phyloP scores from a whole-genome alignment of 2,113 vertebrate species.

The Pterophyllum scalare region DNA sequence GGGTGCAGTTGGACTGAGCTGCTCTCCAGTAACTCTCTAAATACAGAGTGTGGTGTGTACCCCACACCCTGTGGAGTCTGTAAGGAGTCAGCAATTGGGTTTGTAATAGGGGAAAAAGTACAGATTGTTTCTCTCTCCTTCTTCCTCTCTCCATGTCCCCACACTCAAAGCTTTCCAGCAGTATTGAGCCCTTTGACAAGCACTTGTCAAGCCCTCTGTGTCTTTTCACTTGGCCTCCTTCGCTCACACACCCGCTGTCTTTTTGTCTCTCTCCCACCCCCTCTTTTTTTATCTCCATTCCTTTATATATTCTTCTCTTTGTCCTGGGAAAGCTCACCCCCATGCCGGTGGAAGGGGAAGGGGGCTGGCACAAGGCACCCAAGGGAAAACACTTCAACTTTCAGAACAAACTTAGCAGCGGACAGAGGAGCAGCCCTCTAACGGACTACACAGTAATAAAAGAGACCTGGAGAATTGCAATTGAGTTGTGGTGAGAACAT shows the following conservation, averaged over 20 bases:
- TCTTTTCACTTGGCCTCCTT: conserved; percentile 55
- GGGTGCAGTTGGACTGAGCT: conserved; percentile 55
- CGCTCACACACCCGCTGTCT: conserved; percentile 68
- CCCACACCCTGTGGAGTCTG: conserved; percentile 52
- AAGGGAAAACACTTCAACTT: conserved; percentile 72
- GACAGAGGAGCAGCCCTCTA: conserved; percentile 50
- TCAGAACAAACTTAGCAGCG: conserved; percentile 69
- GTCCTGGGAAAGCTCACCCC: conserved; percentile 79
- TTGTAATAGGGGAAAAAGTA: conserved; percentile 28
- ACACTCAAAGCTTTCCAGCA: conserved; percentile 43
- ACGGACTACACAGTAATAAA: conserved; percentile 43
- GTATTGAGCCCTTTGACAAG: conserved; percentile 59
- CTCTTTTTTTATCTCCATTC: conserved; percentile 64
- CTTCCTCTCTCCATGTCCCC: conserved; percentile 10
- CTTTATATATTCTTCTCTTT: conserved; percentile 82
- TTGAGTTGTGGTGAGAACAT: conserved; percentile 22
- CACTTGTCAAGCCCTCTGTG: conserved; percentile 70
- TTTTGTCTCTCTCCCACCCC: conserved; percentile 70
- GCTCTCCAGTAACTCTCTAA: conserved; percentile 55
- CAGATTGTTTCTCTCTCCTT: conserved; percentile 43
- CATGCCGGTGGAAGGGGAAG: conserved; percentile 63
- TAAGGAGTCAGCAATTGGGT: conserved; percentile 52
- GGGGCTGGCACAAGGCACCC: conserved; percentile 67
- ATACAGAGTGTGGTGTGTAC: conserved; percentile 35
- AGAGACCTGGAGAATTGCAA: conserved; percentile 61